Evolutionary conservation across 2,888 invertebrate genomes (phyloP).

Genomic region (Allygus modestus): DNA sequence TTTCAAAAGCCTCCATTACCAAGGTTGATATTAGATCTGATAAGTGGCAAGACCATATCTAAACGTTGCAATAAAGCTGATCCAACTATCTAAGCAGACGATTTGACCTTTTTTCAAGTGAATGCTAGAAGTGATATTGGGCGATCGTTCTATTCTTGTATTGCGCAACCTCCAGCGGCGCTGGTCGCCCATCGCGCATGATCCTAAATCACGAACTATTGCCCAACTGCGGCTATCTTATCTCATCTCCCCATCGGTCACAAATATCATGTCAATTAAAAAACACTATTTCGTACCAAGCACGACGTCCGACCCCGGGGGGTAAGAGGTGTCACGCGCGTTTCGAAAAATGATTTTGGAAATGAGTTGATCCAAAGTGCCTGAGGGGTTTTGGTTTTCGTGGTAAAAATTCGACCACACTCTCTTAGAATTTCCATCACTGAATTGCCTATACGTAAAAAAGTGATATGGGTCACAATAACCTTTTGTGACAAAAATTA

Average conservation of each 20-base stretch:
- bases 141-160: not conserved
- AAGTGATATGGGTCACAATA: too few species aligned
- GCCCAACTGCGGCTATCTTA: conserved; percentile 30
- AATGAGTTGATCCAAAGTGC: not conserved
- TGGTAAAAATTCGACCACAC: too few species aligned
- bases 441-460: too few species aligned
- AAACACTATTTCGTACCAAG: conserved; percentile 31
- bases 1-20: too few species aligned
- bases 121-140: not conserved
- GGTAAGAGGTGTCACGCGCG: conserved; percentile 5
- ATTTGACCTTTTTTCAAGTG: too few species aligned
- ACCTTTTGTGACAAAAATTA: too few species aligned
- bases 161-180: conserved; percentile 2
- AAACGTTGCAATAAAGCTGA: too few species aligned
- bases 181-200: not conserved
- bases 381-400: not conserved
- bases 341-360: conserved; percentile 9
- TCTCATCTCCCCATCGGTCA: conserved; percentile 46
- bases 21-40: too few species aligned
- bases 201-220: conserved; percentile 31
- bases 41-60: too few species aligned
- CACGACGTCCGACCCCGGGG: not conserved
- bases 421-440: too few species aligned
- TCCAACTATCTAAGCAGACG: too few species aligned
- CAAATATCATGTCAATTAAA: conserved; percentile 57